Conservation (phyloP, 2,113 vertebrate genomes). For the Anseranas semipalmata region DNA sequence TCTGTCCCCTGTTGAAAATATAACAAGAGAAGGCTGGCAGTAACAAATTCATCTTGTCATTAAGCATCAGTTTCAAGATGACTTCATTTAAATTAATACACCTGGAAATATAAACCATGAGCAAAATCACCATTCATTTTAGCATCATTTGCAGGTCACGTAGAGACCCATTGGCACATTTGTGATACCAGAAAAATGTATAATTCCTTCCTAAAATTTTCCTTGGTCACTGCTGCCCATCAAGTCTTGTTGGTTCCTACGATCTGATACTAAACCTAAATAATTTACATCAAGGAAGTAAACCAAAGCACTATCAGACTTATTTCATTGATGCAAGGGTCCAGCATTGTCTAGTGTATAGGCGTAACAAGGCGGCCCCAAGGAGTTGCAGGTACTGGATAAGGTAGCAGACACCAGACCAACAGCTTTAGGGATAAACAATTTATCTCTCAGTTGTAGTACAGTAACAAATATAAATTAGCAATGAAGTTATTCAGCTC, state of each 20-base stretch:
- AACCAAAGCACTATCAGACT: not conserved
- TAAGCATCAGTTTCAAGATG: not conserved
- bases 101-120: not conserved
- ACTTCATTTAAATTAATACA: constrained; percentile 5
- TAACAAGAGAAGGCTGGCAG: not conserved
- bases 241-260: not conserved
- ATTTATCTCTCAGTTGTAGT: not conserved
- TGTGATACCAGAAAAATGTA: not conserved
- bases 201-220: not conserved
- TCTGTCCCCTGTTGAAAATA: not conserved
- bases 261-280: not conserved
- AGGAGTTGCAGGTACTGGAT: not conserved
- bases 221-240: not conserved
- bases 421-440: not conserved
- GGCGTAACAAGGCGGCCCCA: rapidly evolving
- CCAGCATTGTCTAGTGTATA: not conserved
- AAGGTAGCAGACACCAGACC: not conserved
- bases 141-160: not conserved
- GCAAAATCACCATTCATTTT: not conserved
- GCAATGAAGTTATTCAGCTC: not conserved
- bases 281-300: not conserved
- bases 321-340: not conserved
- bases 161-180: not conserved
- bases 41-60: not conserved
- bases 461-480: not conserved